Conservation (phyloP, 2,797 vertebrate genomes). For the Coranthus polyacanthus region DNA sequence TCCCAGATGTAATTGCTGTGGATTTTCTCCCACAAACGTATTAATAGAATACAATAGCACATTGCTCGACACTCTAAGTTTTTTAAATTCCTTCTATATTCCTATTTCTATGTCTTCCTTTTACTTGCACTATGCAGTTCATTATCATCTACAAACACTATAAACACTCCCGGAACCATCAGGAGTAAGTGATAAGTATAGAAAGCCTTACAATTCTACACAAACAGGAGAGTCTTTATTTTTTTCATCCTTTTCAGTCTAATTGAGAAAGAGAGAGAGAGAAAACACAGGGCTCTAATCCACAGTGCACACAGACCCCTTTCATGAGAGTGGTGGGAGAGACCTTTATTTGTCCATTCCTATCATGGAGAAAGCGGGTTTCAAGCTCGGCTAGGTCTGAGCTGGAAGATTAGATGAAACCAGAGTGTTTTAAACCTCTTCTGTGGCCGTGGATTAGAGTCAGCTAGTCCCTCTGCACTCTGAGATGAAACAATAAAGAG, state of each 20-base stretch:
- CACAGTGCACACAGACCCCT: slow-evolving; percentile 90
- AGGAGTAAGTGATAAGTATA: slow-evolving; percentile 57
- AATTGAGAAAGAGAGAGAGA: slow-evolving; percentile 85
- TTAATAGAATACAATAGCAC: no score
- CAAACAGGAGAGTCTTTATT: slow-evolving; percentile 82
- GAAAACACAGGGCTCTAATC: slow-evolving; percentile 87
- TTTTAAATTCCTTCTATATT: background rate
- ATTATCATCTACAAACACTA: background rate
- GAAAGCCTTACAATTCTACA: slow-evolving; percentile 73
- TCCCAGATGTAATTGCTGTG: no score
- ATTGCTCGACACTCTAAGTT: no score
- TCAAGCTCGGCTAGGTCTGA: slow-evolving; percentile 89
- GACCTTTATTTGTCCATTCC: slow-evolving; percentile 93
- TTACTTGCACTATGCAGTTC: no score
- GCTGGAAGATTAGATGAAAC: slow-evolving; percentile 99
- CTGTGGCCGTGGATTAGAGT: slow-evolving; percentile 93
- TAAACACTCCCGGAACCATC: slow-evolving; percentile 9
- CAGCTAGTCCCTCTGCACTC: slow-evolving; percentile 81
- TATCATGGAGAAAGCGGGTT: slow-evolving; percentile 87
- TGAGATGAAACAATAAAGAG: slow-evolving; percentile 85
- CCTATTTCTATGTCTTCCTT: no score
- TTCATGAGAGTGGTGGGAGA: slow-evolving; percentile 89
- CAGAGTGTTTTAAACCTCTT: slow-evolving; percentile 96
- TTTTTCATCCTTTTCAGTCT: slow-evolving; percentile 83
- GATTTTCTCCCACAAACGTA: no score